Conservation (phyloP, 2,113 vertebrate species). For the Carassius gibelio region DNA sequence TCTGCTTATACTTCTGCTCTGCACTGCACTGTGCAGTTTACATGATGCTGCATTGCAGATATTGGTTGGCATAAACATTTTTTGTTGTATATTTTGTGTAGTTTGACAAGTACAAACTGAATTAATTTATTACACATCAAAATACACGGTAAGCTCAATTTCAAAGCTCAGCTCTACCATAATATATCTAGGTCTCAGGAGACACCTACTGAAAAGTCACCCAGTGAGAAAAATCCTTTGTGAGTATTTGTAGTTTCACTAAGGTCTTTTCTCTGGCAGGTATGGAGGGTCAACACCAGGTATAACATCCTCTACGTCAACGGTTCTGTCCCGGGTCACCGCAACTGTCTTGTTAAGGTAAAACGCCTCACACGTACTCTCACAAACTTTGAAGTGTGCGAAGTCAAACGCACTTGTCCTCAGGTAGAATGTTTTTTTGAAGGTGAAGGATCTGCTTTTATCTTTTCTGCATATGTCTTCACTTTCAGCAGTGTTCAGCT, state of each 20-base stretch:
- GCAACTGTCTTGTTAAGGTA: constrained; percentile 94
- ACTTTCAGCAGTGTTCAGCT: constrained; percentile 30
- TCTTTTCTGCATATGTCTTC: neutral
- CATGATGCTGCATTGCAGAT: constrained; percentile 6
- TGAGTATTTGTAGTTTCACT: constrained; percentile 2
- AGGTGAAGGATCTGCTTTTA: neutral
- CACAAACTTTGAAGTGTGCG: neutral
- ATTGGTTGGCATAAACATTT: neutral
- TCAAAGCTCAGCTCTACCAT: neutral
- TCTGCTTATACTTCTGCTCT: neutral
- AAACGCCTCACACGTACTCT: constrained; percentile 39
- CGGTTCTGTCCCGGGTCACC: constrained; percentile 92
- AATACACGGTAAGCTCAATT: neutral
- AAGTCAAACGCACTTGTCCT: neutral
- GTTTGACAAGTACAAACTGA: neutral
- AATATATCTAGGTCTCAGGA: neutral
- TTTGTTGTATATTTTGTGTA: neutral
- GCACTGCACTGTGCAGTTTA: neutral
- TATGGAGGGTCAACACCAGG: constrained; percentile 95
- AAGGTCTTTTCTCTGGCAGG: constrained; percentile 70
- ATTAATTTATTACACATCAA: neutral
- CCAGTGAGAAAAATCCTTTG: neutral
- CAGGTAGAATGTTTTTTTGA: neutral
- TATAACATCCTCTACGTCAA: constrained; percentile 89
- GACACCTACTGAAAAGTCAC: constrained; percentile 2